Base-by-base conservation (phyloP, 2,113 vertebrate genomes). In the Psophia crepitans region DNA sequence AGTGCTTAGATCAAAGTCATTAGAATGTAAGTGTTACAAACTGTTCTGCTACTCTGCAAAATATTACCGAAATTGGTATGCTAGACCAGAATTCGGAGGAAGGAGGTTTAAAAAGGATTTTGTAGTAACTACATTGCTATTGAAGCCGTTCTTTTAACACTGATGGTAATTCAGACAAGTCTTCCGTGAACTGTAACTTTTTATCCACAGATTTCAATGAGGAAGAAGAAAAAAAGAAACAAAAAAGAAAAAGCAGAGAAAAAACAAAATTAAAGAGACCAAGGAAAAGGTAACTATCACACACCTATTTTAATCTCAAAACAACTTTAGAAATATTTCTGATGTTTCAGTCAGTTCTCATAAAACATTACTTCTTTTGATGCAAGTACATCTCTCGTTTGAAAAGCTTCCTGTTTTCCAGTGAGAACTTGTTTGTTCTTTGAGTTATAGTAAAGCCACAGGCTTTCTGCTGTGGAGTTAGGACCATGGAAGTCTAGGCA, bases 221-320 rank as follows among this genome's bases (percentile, higher is more conserved):
- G 60, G 98, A 99, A 30, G 97, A 98, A 32, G 98, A 98, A 69
- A 99, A 98, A 98, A 98, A 98, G 96, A 98, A 96, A 75, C 98
- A 90, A 18, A 99, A 98, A 97, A 99, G 98, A 97, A 99, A 98
- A 97, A 98, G 84, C 97, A 99, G 98, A 91, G 99, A 99, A 75
- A 98, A 97, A 94, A 85, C 98, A 65, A 98, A 99, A 96, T 93
- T 98, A 75, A 98, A 98, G 96, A 99, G 99, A 94, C 91, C 96
- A 65, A 98, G 98, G 71, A 99, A 99, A 97, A 99, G 99, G 99
- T 99, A 98, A 60, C 4, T 20, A 17, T 61, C 22, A 43, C 27
- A 56, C 3, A n/a, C 10, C 2, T 90, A 33, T 75, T 82, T 81
- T 73, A 16, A 73, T 57, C 81, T 74, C 12, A 35, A 82, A 93